Conservation (phyloP, 2,797 vertebrate genomes). For the Poecilia picta region DNA sequence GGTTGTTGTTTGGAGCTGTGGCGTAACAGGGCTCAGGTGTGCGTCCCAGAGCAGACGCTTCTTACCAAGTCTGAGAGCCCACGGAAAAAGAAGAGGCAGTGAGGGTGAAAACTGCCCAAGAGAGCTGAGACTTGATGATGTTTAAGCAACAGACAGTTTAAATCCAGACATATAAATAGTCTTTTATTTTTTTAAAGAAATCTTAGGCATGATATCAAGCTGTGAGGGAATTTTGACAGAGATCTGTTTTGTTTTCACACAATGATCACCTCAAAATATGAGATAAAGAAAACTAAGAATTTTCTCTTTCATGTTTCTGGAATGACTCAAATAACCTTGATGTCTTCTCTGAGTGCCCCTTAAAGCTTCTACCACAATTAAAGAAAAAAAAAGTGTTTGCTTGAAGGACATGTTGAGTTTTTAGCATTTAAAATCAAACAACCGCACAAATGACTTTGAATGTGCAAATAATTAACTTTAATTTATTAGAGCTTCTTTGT, state of each 20-base stretch:
- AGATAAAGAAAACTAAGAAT: constrained; percentile 42
- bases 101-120: constrained; percentile 38
- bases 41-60: constrained; percentile 60
- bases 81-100: constrained; percentile 36
- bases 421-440: constrained; percentile 15
- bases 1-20: constrained; percentile 67
- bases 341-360: constrained; percentile 26
- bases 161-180: background rate
- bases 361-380: constrained; percentile 15
- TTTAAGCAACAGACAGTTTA: constrained; percentile 18
- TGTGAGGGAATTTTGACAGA: background rate
- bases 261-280: constrained; percentile 44
- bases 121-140: constrained; percentile 22
- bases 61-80: constrained; percentile 45
- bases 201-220: constrained; percentile 2
- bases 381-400: background rate
- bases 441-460: background rate
- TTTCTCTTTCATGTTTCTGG: constrained; percentile 26
- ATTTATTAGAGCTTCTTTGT: constrained; percentile 10
- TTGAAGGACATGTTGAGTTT: constrained; percentile 38
- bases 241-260: constrained; percentile 6
- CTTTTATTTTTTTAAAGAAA: constrained; percentile 4
- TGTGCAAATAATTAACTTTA: background rate
- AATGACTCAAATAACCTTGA: constrained; percentile 39
- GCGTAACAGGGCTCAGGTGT: constrained; percentile 78